Evolutionary conservation across 2,113 vertebrate species (phyloP), one percentile per base, ranked within the genome.

Genomic region (Morone saxatilis): DNA sequence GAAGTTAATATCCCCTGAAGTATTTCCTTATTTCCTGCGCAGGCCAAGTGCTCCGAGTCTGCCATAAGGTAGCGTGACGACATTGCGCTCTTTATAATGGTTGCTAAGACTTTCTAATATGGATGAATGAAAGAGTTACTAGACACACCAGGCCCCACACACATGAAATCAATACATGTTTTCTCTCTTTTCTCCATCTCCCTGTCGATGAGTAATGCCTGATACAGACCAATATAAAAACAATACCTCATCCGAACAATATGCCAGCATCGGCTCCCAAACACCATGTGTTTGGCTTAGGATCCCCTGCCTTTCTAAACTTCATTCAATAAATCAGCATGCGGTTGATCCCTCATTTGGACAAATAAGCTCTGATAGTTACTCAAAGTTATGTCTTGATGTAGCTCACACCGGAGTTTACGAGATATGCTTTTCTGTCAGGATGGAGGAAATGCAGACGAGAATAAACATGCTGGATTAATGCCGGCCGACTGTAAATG

Each of bases 261-360:
- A 76, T 84, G 83, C 88, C 92, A 88, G 62, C 74, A 57, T 38
- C 0, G 62, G 62, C 71, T 83, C 84, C 69, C 76, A 38, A 31
- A 2, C 75, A 51, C 88, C 90, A 93, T 91, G 78, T 93, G 88
- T 93, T 91, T 91, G 91, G 90, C 88, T 81, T 47, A 1, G 38
- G 57, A 83, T 78, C 62, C 50, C 40, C 10, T 7, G 74, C 60
- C 56, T 83, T 79, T 78, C 48, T 77, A 79, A 72, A 73, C 62
- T 59, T 67, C 48, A 59, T 76, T 86, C 68, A 82, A 79, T 84
- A 86, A 92, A 88, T 88, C 92, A 87, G 79, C 72, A 40, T 83
- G 82, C 20, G 72, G 68, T 83, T 80, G 76, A 86, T 86, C 83
- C 40, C 77, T 90, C 83, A 72, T 91, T 91, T 89, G 81, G 76